Conservation (phyloP, 2,113 vertebrate genomes). For the Loxodonta africana region DNA sequence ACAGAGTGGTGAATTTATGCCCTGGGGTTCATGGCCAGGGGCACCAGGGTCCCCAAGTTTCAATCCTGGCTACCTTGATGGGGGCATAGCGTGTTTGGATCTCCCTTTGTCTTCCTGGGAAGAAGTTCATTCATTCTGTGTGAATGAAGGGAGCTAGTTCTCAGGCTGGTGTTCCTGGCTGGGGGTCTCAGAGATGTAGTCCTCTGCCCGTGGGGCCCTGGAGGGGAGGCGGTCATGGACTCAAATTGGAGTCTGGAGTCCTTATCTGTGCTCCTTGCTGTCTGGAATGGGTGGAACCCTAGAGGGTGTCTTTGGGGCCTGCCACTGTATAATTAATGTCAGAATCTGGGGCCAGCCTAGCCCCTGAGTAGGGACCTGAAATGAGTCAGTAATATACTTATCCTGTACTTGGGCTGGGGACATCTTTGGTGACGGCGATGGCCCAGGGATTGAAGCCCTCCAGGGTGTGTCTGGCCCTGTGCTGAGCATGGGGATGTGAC, state of each 20-base stretch:
- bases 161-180: neutral
- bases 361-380: neutral
- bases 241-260: neutral
- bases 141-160: neutral
- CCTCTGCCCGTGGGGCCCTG: neutral
- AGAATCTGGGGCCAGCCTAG: neutral
- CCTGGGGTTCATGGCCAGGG: neutral
- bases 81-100: neutral
- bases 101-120: neutral
- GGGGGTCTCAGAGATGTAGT: neutral
- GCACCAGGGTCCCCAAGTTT: too few relatives aligned
- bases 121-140: neutral
- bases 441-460: neutral
- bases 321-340: neutral
- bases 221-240: neutral
- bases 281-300: neutral
- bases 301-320: neutral
- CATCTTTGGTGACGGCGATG: too few relatives aligned
- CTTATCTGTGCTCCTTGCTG: neutral
- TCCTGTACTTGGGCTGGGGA: neutral
- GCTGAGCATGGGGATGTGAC: neutral
- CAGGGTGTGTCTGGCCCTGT: neutral
- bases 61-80: neutral
- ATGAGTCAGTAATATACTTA: neutral
- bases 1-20: neutral